Base-by-base conservation (phyloP, 2,113 vertebrate species). In the Lepus americanus region DNA sequence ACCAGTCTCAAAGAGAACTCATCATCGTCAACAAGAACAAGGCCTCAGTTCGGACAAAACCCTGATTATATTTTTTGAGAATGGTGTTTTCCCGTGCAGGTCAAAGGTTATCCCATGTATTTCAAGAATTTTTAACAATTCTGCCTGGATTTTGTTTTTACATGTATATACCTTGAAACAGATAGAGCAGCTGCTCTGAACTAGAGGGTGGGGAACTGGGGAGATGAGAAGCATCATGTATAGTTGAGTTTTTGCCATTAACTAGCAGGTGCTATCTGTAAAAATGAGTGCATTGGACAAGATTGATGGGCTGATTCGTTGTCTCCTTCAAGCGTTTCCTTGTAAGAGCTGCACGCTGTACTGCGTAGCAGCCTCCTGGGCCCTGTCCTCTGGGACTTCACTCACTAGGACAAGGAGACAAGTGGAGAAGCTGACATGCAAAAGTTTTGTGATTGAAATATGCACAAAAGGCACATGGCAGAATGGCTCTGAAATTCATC, bases 101-200 rank as follows among this genome's bases (percentile, higher is more conserved):
- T 72, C 59, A 80, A 86, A 67, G 53, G 64, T 25, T 81, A 64
- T 36, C 33, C n/a, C 3, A 7, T 31, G n/a, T 67, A 89, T 91
- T 66, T 89, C 66, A 80, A 90, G 53, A 44, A 44, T 23, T 90
- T 81, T 29, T 36, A 20, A 53, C 29, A 63, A 51, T 31, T 53
- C 86, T 89, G 20, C 61, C 63, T 87, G 83, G 49, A 85, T 95
- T 94, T 88, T 86, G 31, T 80, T 36, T 89, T 82, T 44, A 69
- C 31, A 6, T 4, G 13, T 63, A 20, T 27, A 77, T 39, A 27
- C 2, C 31, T 96, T 74, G n/a, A 88, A 81, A 79, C 73, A 94
- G 77, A 63, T 78, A 92, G 77, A 67, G 7, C 39, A 51, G 31
- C 20, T 64, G 8, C 20, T 74, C 11, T 85, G 87, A 79, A 44